Base-by-base conservation (phyloP, 1,140 invertebrate species). In the Oppia nitens region DNA sequence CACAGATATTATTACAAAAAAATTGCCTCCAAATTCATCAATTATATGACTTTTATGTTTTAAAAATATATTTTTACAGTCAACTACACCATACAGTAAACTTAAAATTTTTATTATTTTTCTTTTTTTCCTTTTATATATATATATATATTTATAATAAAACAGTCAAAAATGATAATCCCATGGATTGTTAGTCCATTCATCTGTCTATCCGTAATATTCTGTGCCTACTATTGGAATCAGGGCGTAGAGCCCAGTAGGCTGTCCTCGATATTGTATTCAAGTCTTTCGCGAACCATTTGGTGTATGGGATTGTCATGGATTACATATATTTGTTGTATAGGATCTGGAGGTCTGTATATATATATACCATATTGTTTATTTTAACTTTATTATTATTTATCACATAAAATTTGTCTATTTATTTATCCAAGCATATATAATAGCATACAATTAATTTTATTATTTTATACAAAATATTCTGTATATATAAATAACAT, bases 241-340 rank as follows among this genome's bases (percentile, higher is more conserved):
- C 3, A 25, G 14, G n/a, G 28, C 3, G 21, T 28, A 27, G 53
- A 54, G 9, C 53, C 53, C 6, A 21, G 9, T n/a, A 12, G 6
- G 25, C 9, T 20, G 6, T 9, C 32, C 6, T 40, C 32, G 32
- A 17, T 40, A 9, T 40, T 40, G 17, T 40, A 40, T 40, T 40
- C 32, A 40, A 40, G 40, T 25, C 26, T 57, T 6, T 47, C 47
- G 3, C 27, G 66, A 49, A 63, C 63, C 1, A 56, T 62, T 2
- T 68, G 67, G 67, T 62, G 62, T 32, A 47, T 67, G 14, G 68
- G 66, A 45, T n/a, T 66, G 14, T 61, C 57, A 23, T 66, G 65
- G 65, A 58, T 66, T 11, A 59, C 64, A 4, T 55, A 64, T 11
- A 55, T 53, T n/a, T 66, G 63, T 47, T 60, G 60, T 6, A 57